Conservation (phyloP, 64 coral and sea anemone species). For the Dendronephthya gigantea region DNA sequence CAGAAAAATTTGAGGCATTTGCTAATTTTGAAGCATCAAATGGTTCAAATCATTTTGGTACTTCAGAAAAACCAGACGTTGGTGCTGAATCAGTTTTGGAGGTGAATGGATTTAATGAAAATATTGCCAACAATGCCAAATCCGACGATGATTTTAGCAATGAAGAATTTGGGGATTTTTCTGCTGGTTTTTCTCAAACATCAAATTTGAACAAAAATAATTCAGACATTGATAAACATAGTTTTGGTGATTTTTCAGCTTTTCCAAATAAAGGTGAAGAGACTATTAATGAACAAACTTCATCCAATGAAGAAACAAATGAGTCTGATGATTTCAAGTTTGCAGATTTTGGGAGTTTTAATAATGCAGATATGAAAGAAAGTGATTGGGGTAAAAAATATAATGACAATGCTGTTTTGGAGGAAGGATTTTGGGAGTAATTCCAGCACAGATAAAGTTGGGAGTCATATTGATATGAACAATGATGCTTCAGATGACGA, state of each 20-base stretch:
- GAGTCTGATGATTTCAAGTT: conserved; percentile 20
- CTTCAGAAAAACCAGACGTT: background rate
- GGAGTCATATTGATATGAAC: background rate
- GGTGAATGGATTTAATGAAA: background rate
- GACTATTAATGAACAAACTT: background rate
- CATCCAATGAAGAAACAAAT: background rate
- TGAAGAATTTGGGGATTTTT: conserved; percentile 16
- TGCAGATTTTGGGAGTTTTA: conserved; percentile 22
- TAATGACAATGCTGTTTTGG: background rate
- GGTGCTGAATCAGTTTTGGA: background rate
- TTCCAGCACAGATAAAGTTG: background rate
- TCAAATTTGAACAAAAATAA: background rate
- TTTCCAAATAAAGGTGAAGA: background rate
- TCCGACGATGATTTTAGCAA: background rate
- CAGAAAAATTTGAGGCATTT: background rate
- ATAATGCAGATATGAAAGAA: background rate
- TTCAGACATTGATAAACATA: background rate
- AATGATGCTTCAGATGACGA: background rate
- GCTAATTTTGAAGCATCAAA: background rate
- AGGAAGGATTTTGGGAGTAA: background rate
- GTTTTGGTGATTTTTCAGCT: background rate
- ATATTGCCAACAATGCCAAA: background rate
- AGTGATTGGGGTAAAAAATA: background rate
- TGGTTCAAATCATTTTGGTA: background rate
- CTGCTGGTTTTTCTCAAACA: background rate